Percentiles rank a stretch among this genome's conserved stretches.
Evolutionary conservation across 2,888 invertebrate species (phyloP).

Genomic region (Drosophila picticornis): DNA sequence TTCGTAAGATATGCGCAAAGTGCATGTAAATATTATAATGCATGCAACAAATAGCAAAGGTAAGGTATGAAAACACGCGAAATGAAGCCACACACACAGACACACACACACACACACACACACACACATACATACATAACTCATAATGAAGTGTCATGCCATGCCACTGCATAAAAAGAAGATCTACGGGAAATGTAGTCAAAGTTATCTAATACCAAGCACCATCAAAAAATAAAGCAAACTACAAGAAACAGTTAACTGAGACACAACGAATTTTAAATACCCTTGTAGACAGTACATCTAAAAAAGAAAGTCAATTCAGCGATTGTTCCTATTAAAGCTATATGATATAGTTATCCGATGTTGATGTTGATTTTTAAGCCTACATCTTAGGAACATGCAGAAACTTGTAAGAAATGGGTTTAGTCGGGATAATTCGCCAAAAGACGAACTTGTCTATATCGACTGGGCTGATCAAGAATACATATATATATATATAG

Average conservation of each 20-base stretch:
- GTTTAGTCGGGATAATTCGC: neutral
- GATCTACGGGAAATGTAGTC: neutral
- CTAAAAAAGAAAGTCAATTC: neutral
- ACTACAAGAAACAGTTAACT: neutral
- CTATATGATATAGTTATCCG: neutral
- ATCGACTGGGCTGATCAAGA: neutral
- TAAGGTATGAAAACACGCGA: constrained; percentile 4
- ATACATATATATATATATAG: too few relatives aligned
- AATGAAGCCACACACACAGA: neutral
- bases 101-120: neutral
- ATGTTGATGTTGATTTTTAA: neutral
- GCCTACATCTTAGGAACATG: neutral
- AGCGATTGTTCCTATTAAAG: neutral
- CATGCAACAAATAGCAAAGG: constrained; percentile 1
- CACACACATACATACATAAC: neutral
- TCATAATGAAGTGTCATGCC: constrained; percentile 20
- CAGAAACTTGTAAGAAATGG: neutral
- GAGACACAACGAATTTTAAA: neutral
- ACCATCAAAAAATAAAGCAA: neutral
- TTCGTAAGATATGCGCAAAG: constrained; percentile 23
- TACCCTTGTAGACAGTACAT: neutral
- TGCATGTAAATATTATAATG: constrained; percentile 32
- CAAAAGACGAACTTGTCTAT: neutral
- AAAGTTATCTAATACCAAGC: neutral
- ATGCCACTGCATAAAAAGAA: neutral